Percentiles rank a stretch among this genome's conserved stretches.
phyloP scores from a whole-genome alignment of 2,797 vertebrate genomes.

The Rhyacichthys aspro region DNA sequence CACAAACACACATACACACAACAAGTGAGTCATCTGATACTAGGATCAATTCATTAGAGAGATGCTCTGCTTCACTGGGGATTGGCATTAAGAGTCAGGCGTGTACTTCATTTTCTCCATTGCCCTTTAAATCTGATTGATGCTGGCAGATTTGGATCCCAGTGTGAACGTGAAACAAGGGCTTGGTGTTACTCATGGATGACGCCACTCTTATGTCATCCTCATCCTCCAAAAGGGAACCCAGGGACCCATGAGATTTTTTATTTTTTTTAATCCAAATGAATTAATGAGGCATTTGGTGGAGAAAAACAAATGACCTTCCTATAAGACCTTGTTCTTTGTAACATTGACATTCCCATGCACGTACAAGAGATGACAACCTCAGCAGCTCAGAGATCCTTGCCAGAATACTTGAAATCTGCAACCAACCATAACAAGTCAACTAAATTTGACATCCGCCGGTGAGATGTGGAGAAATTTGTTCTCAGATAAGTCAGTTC shows the following conservation, averaged over 20 bases:
- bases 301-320: constrained; percentile 13
- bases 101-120: constrained; percentile 48
- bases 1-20: constrained; percentile 15
- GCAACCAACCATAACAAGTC: constrained; percentile 38
- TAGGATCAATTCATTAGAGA: constrained; percentile 53
- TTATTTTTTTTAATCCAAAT: constrained; percentile 29
- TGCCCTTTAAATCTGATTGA: constrained; percentile 46
- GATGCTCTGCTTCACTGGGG: constrained; percentile 44
- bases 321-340: constrained; percentile 16
- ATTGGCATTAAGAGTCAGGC: constrained; percentile 42
- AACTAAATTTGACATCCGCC: constrained; percentile 20
- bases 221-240: constrained; percentile 43
- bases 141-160: constrained; percentile 60
- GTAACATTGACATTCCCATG: constrained; percentile 33
- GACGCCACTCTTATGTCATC: constrained; percentile 62
- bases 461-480: constrained; percentile 33
- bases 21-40: constrained; percentile 37
- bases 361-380: constrained; percentile 26
- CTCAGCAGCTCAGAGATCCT: constrained; percentile 9
- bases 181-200: constrained; percentile 41
- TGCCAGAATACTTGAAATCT: constrained; percentile 20
- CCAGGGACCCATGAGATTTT: constrained; percentile 32
- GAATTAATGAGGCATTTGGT: constrained; percentile 29
- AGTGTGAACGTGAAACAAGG: constrained; percentile 39
- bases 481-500: constrained; percentile 40